Conservation (phyloP, 2,797 vertebrate genomes). For the Darevskia nairensis region DNA sequence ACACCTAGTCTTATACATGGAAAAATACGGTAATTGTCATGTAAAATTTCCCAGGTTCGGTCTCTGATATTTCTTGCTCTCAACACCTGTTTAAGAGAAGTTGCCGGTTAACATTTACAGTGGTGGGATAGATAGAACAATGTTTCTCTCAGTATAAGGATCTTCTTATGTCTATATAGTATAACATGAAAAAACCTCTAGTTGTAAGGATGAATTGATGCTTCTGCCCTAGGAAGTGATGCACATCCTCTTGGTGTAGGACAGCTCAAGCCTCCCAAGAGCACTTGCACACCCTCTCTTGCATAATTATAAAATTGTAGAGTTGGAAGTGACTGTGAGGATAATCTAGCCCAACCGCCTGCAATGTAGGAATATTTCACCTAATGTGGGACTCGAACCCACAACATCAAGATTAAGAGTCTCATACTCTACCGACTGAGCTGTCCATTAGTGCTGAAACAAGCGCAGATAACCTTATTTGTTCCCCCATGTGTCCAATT, state of each 20-base stretch:
- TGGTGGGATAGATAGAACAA: not conserved
- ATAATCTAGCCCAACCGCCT: too few relatives aligned
- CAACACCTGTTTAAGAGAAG: not conserved
- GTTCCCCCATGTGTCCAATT: not conserved
- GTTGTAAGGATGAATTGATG: too few relatives aligned
- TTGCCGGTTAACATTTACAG: not conserved
- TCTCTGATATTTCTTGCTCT: too few relatives aligned
- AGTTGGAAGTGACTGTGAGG: too few relatives aligned
- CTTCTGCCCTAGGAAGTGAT: not conserved
- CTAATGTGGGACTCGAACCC: too few relatives aligned
- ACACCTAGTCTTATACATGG: too few relatives aligned
- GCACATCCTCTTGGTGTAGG: not conserved
- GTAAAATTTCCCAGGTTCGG: not conserved
- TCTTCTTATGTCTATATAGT: not conserved
- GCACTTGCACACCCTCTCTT: not conserved
- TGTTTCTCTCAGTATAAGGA: not conserved
- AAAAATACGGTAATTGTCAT: too few relatives aligned
- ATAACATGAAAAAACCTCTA: not conserved
- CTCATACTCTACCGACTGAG: too few relatives aligned
- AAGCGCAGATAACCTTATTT: not conserved
- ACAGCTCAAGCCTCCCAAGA: not conserved
- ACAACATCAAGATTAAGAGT: too few relatives aligned
- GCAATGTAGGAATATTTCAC: too few relatives aligned
- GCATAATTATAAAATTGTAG: not conserved
- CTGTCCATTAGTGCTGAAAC: not conserved